phyloP scores from a whole-genome alignment of 1,140 invertebrate species.

The Acromyrmex charruanus region DNA sequence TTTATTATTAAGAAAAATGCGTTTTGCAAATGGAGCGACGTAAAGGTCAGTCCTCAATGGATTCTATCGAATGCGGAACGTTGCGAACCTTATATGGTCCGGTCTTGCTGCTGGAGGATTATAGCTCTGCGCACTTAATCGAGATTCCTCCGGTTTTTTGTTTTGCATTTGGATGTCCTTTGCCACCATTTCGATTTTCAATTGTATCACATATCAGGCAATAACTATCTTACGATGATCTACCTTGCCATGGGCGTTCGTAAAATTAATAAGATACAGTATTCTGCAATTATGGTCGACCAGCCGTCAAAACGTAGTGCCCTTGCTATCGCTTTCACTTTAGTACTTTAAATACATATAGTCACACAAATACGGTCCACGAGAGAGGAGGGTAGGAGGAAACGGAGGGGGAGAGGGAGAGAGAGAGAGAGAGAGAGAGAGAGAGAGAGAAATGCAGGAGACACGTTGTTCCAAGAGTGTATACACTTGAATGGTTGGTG shows the following conservation, averaged over 20 bases:
- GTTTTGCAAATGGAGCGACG: neutral
- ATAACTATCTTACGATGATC: slow-evolving; percentile 14
- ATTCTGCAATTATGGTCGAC: neutral
- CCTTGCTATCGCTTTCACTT: slow-evolving; percentile 25
- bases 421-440: neutral
- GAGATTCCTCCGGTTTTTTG: neutral
- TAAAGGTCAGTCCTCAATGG: slow-evolving; percentile 53
- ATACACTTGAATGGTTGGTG: slow-evolving; percentile 67
- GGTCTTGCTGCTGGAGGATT: neutral
- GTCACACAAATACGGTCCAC: neutral
- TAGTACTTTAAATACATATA: slow-evolving; percentile 14
- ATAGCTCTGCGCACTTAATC: slow-evolving; percentile 11
- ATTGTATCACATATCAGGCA: neutral
- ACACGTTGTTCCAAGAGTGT: slow-evolving; percentile 29
- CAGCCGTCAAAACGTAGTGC: neutral
- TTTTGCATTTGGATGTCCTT: neutral
- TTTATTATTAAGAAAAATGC: neutral
- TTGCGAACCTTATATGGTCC: slow-evolving; percentile 57
- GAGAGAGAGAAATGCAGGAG: neutral
- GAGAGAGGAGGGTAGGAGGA: neutral
- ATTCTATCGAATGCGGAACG: slow-evolving; percentile 57
- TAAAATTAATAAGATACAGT: slow-evolving; percentile 21
- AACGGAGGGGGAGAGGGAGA: neutral
- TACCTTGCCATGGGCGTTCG: neutral
- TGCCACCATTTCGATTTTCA: neutral